Evolutionary conservation across 2,113 vertebrate species (phyloP).

Genomic region (Gobius niger): DNA sequence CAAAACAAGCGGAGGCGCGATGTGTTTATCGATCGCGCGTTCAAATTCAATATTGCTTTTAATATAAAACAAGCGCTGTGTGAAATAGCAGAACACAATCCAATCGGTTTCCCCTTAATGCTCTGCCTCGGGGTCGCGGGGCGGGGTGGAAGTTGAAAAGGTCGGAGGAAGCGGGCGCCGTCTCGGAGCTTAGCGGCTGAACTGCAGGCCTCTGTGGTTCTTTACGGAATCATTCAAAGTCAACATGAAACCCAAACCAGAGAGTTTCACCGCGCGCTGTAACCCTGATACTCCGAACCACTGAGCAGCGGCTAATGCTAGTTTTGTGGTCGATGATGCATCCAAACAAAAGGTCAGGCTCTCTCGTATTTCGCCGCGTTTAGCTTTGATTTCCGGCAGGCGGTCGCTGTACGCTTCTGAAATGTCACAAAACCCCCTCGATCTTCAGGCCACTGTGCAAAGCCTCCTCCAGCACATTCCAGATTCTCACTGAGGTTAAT

Average conservation of each 20-base stretch:
- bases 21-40: background rate
- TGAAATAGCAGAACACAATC: background rate
- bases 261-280: background rate
- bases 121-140: background rate
- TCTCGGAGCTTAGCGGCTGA: background rate
- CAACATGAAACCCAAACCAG: background rate
- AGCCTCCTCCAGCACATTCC: too few relatives aligned
- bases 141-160: background rate
- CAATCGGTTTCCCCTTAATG: background rate
- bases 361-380: too few relatives aligned
- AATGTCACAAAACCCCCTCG: too few relatives aligned
- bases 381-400: too few relatives aligned
- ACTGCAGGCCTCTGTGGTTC: background rate
- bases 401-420: too few relatives aligned
- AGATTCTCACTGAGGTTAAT: too few relatives aligned
- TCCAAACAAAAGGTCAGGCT: background rate
- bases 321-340: background rate
- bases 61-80: slow-evolving; percentile 1
- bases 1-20: background rate
- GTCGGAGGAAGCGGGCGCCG: background rate
- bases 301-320: background rate
- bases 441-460: too few relatives aligned
- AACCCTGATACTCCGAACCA: background rate
- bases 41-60: slow-evolving; percentile 1
- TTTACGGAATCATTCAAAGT: background rate